Evolutionary conservation across 1,140 invertebrate species (phyloP).

Genomic region (Bicyclus anynana): DNA sequence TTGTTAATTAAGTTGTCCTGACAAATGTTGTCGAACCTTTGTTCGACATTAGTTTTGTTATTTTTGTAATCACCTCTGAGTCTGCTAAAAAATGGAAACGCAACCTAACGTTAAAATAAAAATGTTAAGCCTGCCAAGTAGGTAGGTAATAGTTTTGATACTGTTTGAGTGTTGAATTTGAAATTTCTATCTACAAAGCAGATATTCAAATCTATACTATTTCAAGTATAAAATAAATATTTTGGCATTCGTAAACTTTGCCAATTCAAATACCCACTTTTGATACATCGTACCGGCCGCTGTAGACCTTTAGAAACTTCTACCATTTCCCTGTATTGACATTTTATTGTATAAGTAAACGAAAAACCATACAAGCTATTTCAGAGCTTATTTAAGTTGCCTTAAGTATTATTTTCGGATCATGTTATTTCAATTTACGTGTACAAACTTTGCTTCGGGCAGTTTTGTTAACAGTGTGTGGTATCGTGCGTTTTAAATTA

Average conservation of each 20-base stretch:
- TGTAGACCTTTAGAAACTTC: slow-evolving; percentile 23
- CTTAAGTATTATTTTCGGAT: background rate
- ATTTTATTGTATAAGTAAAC: slow-evolving; percentile 19
- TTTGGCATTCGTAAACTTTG: slow-evolving; percentile 20
- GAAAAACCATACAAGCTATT: background rate
- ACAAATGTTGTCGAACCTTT: too few species aligned
- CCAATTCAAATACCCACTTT: slow-evolving; percentile 21
- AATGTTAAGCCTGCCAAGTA: too few species aligned
- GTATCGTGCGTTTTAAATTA: slow-evolving; percentile 15
- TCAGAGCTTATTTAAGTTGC: background rate
- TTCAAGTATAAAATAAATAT: slow-evolving; percentile 26
- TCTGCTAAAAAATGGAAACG: too few species aligned
- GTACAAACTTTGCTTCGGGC: slow-evolving; percentile 10
- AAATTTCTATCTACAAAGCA: too few species aligned
- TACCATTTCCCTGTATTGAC: slow-evolving; percentile 16
- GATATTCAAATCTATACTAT: too few species aligned
- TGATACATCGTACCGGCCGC: slow-evolving; percentile 13
- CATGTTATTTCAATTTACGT: background rate
- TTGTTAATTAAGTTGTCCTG: too few species aligned
- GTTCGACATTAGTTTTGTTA: too few species aligned
- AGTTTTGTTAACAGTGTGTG: slow-evolving; percentile 14
- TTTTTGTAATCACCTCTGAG: too few species aligned
- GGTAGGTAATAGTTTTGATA: too few species aligned
- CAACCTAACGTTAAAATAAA: too few species aligned
- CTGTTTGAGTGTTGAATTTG: too few species aligned